These are phyloP conservation scores for Chelidonichthys spinosus DNA, from an alignment of 2,797 vertebrate species.

Conservation along the genomic window DNA sequence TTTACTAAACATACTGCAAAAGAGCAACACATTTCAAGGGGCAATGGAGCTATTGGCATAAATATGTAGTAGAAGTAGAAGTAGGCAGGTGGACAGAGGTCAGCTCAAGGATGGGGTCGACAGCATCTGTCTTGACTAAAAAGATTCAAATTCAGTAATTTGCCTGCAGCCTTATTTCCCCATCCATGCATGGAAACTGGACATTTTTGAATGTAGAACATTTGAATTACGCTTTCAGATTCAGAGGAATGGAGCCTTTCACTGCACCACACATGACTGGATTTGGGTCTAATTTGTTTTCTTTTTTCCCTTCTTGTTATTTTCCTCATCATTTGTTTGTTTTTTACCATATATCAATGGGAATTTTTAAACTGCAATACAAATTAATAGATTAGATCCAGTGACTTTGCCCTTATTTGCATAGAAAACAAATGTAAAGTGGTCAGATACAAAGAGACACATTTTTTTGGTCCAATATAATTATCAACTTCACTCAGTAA, in stretches of 20 bases:
- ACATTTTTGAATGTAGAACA: conserved; percentile 49
- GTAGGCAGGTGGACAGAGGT: not conserved
- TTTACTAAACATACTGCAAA: conserved; percentile 12
- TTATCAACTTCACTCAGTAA: no score
- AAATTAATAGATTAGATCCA: not conserved
- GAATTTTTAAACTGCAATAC: not conserved
- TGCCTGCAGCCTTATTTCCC: conserved; percentile 48
- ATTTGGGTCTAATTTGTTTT: conserved; percentile 28
- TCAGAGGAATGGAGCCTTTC: not conserved
- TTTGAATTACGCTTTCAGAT: conserved; percentile 37
- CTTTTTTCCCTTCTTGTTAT: not conserved
- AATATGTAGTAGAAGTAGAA: not conserved
- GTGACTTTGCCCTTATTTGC: not conserved
- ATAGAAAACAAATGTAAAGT: not conserved
- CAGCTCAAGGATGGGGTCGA: not conserved
- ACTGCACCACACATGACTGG: not conserved
- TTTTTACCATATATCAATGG: not conserved
- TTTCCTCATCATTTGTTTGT: not conserved
- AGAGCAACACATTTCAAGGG: not conserved
- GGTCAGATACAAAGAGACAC: not conserved
- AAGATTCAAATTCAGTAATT: conserved; percentile 56
- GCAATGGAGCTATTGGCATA: not conserved
- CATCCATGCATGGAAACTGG: conserved; percentile 14
- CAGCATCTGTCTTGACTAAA: not conserved
- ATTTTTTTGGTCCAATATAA: no score